Evolutionary conservation across 2,888 invertebrate genomes (phyloP).

Genomic region (Zelleria hepariella): DNA sequence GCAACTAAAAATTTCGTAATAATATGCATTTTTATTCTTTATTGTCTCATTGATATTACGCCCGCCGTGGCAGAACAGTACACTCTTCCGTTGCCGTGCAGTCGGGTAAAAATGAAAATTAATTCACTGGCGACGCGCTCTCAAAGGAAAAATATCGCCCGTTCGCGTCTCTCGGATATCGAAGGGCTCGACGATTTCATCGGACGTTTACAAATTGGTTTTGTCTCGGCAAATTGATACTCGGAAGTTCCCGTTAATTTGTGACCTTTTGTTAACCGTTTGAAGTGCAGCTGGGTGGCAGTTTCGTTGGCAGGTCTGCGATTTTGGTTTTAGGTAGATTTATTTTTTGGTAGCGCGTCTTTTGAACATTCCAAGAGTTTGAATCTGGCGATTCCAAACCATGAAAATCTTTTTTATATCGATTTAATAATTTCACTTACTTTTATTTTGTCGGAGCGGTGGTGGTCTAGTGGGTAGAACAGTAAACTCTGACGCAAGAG

Average conservation of each 20-base stretch:
- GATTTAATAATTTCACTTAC: no score
- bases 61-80: no score
- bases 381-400: no score
- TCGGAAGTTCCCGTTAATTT: background rate
- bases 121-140: background rate
- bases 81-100: no score
- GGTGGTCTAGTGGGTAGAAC: no score
- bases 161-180: background rate
- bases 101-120: constrained; percentile 12
- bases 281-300: background rate
- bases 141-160: background rate
- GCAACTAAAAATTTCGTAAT: no score
- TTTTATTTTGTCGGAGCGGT: no score
- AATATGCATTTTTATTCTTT: no score
- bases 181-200: background rate
- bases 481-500: no score
- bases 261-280: background rate
- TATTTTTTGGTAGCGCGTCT: background rate
- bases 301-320: background rate
- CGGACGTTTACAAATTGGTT: background rate
- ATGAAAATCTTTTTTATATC: no score
- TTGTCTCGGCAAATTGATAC: background rate
- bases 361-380: no score
- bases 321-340: background rate
- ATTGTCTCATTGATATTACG: no score